A percentile compares a stretch with the other conserved stretches of the same genome.
Evolutionary conservation across 2,797 vertebrate species (phyloP).

Genomic region (Columba guinea): DNA sequence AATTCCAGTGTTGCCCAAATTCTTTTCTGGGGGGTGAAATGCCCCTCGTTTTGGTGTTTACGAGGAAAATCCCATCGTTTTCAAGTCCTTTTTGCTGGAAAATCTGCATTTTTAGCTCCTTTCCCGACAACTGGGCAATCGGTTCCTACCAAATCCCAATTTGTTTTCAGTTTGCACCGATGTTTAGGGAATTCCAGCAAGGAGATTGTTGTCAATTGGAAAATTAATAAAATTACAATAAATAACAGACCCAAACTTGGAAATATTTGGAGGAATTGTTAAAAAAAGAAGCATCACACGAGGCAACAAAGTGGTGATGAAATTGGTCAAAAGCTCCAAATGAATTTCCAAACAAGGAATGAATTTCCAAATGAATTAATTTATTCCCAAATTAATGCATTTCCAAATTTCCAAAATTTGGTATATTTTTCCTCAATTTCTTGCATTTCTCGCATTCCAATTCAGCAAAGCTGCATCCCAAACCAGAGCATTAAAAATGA

Average conservation of each 20-base stretch:
- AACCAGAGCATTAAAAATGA: fast-evolving
- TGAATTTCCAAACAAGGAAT: too few relatives aligned
- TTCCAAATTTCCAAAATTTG: not conserved
- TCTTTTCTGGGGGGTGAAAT: not conserved
- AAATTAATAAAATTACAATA: not conserved
- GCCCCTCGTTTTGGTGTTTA: fast-evolving
- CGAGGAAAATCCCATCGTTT: not conserved
- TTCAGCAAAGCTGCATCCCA: not conserved
- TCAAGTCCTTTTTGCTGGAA: not conserved
- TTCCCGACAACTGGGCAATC: fast-evolving
- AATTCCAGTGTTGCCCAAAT: not conserved
- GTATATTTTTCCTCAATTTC: not conserved
- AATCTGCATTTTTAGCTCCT: not conserved
- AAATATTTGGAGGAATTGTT: not conserved
- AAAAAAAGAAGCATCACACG: not conserved
- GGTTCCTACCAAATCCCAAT: fast-evolving
- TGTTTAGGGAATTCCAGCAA: not conserved
- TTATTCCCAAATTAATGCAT: too few relatives aligned
- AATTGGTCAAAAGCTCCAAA: not conserved
- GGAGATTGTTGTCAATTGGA: not conserved
- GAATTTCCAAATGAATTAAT: too few relatives aligned
- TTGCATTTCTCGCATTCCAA: not conserved
- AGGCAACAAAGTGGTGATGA: not conserved
- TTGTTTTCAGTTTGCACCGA: not conserved
- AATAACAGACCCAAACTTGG: not conserved